These are phyloP conservation scores for Panulirus ornatus DNA, from an alignment of 1,140 invertebrate species.

Conservation along the genomic window DNA sequence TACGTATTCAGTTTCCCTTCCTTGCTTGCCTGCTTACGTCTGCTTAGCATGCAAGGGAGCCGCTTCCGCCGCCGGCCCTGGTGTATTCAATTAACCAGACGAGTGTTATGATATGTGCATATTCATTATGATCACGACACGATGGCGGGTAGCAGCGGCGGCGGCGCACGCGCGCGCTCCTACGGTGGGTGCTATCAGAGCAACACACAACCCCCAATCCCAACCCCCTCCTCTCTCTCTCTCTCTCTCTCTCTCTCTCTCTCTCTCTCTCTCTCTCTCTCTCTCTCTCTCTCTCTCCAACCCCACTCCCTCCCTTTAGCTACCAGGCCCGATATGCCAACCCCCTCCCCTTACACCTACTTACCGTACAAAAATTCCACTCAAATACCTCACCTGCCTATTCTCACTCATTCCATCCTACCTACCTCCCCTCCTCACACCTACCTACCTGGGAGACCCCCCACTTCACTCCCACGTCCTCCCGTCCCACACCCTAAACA, in stretches of 20 bases:
- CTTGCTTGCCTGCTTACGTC: not conserved
- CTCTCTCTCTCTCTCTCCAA: not conserved
- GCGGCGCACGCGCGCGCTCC: no score
- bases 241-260: constrained; percentile 28
- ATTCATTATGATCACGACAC: not conserved
- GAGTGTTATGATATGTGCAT: not conserved
- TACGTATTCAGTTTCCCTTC: no score
- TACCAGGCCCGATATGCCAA: not conserved
- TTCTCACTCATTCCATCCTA: not conserved
- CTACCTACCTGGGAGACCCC: not conserved
- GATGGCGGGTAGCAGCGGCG: no score
- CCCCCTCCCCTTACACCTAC: not conserved
- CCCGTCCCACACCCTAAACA: not conserved
- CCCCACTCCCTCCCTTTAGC: not conserved
- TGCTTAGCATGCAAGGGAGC: not conserved
- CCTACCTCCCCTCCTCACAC: not conserved
- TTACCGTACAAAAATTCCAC: no score
- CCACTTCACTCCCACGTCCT: not conserved
- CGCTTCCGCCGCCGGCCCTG: no score
- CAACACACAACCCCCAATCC: not conserved
- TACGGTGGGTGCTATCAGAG: not conserved
- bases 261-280: constrained; percentile 23
- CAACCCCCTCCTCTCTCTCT: not conserved
- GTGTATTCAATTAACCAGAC: not conserved
- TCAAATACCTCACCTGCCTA: no score